Evolutionary conservation across 64 coral and sea anemone species (phyloP), one percentile per base, ranked within the genome.

Genomic region (Actinia equina): DNA sequence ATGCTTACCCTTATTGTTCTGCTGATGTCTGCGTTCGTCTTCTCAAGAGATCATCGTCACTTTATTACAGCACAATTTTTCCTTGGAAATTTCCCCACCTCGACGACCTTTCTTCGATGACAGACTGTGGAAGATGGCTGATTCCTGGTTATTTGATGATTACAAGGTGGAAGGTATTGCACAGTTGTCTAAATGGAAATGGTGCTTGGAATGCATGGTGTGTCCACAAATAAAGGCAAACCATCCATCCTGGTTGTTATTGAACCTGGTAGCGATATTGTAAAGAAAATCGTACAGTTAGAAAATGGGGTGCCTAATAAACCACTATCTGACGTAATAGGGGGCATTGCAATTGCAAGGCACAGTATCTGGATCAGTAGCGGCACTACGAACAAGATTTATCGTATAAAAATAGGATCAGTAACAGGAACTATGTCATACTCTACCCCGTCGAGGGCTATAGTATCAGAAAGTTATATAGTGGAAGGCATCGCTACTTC

Each of bases 91-190:
- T 89, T 54, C 89, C 90, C 25, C 96, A 98, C 79, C 80, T 98
- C 11, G 96, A 98, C 58, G 96, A 98, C 86, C 87, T 98, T 13
- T 94, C 96, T 17, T 93, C 96, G 16, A 86, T 95, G 51, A 51
- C 49, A 59, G 83, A 86, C 42, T 88, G 89, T 26, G 96, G 96
- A 20, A 85, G 90, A 51, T 98, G 96, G 96, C 87, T 94, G 1
- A 92, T 89, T 79, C 96, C 96, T 4, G 96, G 96, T 87, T 98
- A 15, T 98, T 98, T 84, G 96, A 98, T 67, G 94, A 98, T 43
- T 98, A 98, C 46, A 98, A 98, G 81, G 96, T 86, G 7, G 61
- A 94, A n/a, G 89, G 90, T n/a, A 93, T 95, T 46, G 81, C 93
- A 2, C 83, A 94, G 42, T 69, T 98, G 43, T 90, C 96, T 17